phyloP scores from a whole-genome alignment of 2,797 vertebrate genomes.

The Anableps anableps region DNA sequence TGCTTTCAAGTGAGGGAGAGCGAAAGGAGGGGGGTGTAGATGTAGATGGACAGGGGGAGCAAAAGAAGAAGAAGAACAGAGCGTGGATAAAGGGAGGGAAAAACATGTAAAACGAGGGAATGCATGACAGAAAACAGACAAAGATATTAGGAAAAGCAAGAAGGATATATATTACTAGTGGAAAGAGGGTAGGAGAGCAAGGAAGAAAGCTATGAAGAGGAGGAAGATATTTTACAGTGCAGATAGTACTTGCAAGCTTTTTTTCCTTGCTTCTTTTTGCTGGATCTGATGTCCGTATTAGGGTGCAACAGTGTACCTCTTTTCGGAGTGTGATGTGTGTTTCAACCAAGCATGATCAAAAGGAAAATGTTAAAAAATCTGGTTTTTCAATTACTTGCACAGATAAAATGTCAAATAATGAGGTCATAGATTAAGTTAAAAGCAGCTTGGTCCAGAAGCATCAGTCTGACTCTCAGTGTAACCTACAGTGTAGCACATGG shows the following conservation, averaged over 20 bases:
- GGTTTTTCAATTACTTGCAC: slow-evolving; percentile 6
- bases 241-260: slow-evolving; percentile 45
- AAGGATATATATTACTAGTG: slow-evolving; percentile 34
- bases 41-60: slow-evolving; percentile 65
- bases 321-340: background rate
- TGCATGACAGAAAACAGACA: slow-evolving; percentile 70
- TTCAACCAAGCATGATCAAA: slow-evolving; percentile 1
- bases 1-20: slow-evolving; percentile 57
- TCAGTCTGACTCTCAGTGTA: slow-evolving; percentile 11
- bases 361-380: slow-evolving; percentile 26
- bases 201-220: slow-evolving; percentile 34
- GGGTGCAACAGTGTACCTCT: slow-evolving; percentile 18
- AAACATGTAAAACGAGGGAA: slow-evolving; percentile 56
- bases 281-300: slow-evolving; percentile 42
- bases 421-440: slow-evolving; percentile 39
- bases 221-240: slow-evolving; percentile 67
- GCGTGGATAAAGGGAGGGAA: slow-evolving; percentile 40
- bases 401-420: slow-evolving; percentile 14
- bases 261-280: slow-evolving; percentile 23
- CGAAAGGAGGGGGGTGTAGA: slow-evolving; percentile 54
- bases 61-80: slow-evolving; percentile 51
- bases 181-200: slow-evolving; percentile 27
- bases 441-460: slow-evolving; percentile 30
- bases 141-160: slow-evolving; percentile 50
- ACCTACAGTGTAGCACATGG: slow-evolving; percentile 45